These are phyloP conservation scores for Ovis canadensis DNA, from an alignment of 2,113 vertebrate genomes.

Conservation along the genomic window DNA sequence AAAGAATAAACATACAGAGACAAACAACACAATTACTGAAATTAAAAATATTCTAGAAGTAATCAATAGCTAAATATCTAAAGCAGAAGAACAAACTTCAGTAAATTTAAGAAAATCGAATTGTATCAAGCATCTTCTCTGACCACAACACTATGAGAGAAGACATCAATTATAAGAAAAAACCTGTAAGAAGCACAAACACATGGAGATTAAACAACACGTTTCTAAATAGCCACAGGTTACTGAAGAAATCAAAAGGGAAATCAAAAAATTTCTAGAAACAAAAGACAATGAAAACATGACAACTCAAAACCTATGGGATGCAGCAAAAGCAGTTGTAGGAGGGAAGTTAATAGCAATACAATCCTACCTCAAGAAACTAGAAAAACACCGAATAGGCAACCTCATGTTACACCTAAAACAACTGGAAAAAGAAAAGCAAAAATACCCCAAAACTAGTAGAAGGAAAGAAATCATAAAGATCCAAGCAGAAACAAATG, in stretches of 20 bases:
- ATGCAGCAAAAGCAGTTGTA: not conserved
- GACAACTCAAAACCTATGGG: not conserved
- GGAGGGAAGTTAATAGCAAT: not conserved
- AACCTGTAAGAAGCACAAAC: not conserved
- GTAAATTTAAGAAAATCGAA: not conserved
- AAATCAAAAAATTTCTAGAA: not conserved
- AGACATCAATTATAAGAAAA: not conserved
- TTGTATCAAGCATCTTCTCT: fast-evolving
- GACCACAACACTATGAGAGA: not conserved
- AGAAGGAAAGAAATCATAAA: not conserved
- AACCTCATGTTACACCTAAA: not conserved
- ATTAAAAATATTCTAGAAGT: not conserved
- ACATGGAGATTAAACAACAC: not conserved
- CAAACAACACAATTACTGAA: not conserved
- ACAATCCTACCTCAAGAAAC: not conserved
- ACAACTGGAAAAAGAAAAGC: not conserved
- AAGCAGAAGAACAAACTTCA: not conserved
- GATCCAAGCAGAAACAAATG: not conserved
- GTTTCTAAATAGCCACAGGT: not conserved
- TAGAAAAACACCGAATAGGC: not conserved
- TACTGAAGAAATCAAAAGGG: not conserved
- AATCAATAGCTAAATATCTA: not conserved
- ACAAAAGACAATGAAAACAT: not conserved
- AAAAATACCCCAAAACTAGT: not conserved
- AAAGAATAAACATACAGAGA: not conserved